phyloP scores from a whole-genome alignment of 2,888 invertebrate species.

The Carterocephalus palaemon region DNA sequence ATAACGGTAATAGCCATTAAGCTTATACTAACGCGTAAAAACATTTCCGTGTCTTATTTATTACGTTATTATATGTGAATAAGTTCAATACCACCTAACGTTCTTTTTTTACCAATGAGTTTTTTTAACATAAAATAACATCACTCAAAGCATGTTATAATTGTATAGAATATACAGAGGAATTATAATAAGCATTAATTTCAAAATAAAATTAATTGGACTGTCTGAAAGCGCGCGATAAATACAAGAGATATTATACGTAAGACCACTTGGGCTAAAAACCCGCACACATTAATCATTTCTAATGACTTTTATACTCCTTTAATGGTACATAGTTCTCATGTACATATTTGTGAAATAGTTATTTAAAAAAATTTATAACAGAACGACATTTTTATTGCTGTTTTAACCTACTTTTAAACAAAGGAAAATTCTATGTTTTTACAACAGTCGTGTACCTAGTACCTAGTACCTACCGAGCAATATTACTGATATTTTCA shows the following conservation, averaged over 20 bases:
- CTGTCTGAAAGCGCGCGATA: constrained; percentile 12
- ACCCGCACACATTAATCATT: constrained; percentile 10
- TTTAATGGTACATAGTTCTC: constrained; percentile 7
- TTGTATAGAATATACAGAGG: constrained; percentile 7
- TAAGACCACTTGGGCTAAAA: constrained; percentile 10
- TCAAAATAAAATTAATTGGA: constrained; percentile 12
- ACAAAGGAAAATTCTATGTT: too few species aligned
- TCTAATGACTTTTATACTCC: constrained; percentile 11
- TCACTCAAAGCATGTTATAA: constrained; percentile 6
- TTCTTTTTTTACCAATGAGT: constrained; percentile 4
- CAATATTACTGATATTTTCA: too few species aligned
- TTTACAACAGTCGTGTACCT: too few species aligned
- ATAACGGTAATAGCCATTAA: constrained; percentile 5
- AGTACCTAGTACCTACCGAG: too few species aligned
- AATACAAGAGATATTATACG: constrained; percentile 5
- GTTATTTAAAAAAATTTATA: too few species aligned
- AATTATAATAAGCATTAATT: constrained; percentile 17
- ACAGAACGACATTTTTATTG: too few species aligned
- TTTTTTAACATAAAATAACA: constrained; percentile 14
- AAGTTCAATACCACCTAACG: constrained; percentile 2
- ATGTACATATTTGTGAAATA: constrained; percentile 4
- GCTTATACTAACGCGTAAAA: not conserved
- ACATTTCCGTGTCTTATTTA: constrained; percentile 1
- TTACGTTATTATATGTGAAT: constrained; percentile 2
- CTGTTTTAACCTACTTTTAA: too few species aligned